phyloP scores from a whole-genome alignment of 2,888 invertebrate genomes.

The Acleris holmiana region DNA sequence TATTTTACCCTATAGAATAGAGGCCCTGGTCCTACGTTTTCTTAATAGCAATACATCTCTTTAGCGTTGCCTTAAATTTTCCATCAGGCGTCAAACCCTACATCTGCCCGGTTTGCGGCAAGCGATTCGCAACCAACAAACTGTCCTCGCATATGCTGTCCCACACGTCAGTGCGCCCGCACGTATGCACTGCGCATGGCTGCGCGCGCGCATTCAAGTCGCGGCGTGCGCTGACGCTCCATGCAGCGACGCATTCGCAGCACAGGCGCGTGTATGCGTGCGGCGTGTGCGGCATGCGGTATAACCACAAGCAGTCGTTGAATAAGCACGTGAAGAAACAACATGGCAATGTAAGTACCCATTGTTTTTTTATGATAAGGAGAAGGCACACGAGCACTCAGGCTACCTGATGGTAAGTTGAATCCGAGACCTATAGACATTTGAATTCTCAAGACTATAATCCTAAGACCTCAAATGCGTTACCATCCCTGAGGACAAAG shows the following conservation, averaged over 20 bases:
- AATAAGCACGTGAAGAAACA: constrained; percentile 61
- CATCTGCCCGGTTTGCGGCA: constrained; percentile 68
- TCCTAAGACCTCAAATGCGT: no score
- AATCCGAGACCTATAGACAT: no score
- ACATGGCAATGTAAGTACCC: constrained; percentile 48
- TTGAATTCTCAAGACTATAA: no score
- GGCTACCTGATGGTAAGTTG: no score
- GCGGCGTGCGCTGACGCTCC: constrained; percentile 45
- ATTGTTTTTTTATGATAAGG: no score
- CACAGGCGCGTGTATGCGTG: constrained; percentile 46
- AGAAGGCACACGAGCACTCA: no score
- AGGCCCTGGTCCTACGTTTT: neutral
- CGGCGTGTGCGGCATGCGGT: constrained; percentile 51
- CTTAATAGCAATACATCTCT: neutral
- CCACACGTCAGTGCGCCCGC: constrained; percentile 49
- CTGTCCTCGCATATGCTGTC: constrained; percentile 60
- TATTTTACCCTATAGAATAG: no score
- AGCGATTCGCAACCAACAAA: constrained; percentile 70
- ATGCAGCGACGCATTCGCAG: constrained; percentile 43
- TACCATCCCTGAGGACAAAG: no score
- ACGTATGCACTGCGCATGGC: constrained; percentile 42
- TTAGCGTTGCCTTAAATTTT: neutral
- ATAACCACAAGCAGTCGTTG: constrained; percentile 64
- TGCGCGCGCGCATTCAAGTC: constrained; percentile 43
- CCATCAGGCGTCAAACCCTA: constrained; percentile 59